Base-by-base conservation (phyloP, 2,113 vertebrate genomes). In the Harpagus bidentatus region DNA sequence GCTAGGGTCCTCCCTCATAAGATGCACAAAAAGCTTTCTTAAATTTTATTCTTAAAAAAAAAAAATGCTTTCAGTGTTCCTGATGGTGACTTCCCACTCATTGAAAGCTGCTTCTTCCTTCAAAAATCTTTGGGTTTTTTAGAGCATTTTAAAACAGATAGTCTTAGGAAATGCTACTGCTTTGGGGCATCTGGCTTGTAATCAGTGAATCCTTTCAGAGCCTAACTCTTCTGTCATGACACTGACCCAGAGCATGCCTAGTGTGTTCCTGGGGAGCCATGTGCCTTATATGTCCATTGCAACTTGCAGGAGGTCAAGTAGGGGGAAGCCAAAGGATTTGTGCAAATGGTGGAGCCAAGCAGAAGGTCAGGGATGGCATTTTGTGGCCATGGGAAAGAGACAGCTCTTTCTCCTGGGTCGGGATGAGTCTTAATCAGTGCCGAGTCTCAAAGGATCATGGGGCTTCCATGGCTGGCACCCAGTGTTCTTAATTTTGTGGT, bases 311-410 rank as follows among this genome's bases (percentile, higher is more conserved):
- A 96, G 94, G 96, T 96, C 94, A 89, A 95, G 90, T 21, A 95
- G 85, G 91, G 91, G 93, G 77, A 96, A 97, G 93, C 87, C 93
- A 81, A 94, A 96, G 91, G 96, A 96, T 97, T 93, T 96, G 78
- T 95, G 88, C 93, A 96, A 93, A 94, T 93, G 96, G 91, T 83
- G 67, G 63, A 96, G 94, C 91, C 96, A 95, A 97, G 86, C 74
- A 86, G 95, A 91, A 97, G 96, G 96, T 96, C 95, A 97, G 95
- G 91, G 90, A 94, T 97, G 95, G 96, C 93, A 95, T 97, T 96
- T 88, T 94, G 95, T 96, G 95, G 95, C 92, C 91, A 88, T 96
- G 96, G 91, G 96, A 97, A 97, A 97, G 82, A 95, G 89, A 90
- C 95, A 77, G 43, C 72, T 96, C 72, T 55, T 94, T 80, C 87